Evolutionary conservation across 2,888 invertebrate genomes (phyloP), one percentile per base, ranked within the genome.

Genomic region (Rhyacophila evoluta): DNA sequence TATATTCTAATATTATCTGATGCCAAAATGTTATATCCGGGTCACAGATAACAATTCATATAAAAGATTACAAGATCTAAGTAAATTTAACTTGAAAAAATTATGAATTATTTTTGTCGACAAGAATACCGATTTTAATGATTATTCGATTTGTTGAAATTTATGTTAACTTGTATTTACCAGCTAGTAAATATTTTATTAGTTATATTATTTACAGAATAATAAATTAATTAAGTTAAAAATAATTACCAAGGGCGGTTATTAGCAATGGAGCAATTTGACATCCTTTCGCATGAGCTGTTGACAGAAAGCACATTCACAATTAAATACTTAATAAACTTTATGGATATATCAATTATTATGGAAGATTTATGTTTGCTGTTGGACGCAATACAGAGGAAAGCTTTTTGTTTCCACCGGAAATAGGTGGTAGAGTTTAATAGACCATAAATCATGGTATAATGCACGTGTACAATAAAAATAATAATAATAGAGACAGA

Each of bases 271-370:
- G 41, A 55, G 25, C 25, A 15, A 55, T 55, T 55, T 55, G 55
- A 25, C 55, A 55, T 33, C 29, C 29, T 33, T 33, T 33, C 29
- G 29, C 6, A 33, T 33, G 29, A 33, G 29, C 19, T 4, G 55
- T 19, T 55, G 25, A 2, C 55, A 19, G 1, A 55, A 55, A 25
- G 10, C 29, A 19, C 15, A 15, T 41, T 41, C 15, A 41, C 5
- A 39, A 39, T 39, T 12, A 39, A 39, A 2, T 41, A 41, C 41
- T 41, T 8, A 41, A 41, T 55, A 4, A 55, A 10, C 55, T 25
- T 55, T 55, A 55, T 55, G 55, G 55, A 55, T 15, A 55, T 55
- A 55, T 55, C 55, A 55, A 55, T 55, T 55, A 55, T 55, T 8
- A 55, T 55, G 25, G 10, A 55, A 55, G 55, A 55, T 55, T 55